Conservation (phyloP, 2,113 vertebrate genomes). For the Lamprotornis superbus region DNA sequence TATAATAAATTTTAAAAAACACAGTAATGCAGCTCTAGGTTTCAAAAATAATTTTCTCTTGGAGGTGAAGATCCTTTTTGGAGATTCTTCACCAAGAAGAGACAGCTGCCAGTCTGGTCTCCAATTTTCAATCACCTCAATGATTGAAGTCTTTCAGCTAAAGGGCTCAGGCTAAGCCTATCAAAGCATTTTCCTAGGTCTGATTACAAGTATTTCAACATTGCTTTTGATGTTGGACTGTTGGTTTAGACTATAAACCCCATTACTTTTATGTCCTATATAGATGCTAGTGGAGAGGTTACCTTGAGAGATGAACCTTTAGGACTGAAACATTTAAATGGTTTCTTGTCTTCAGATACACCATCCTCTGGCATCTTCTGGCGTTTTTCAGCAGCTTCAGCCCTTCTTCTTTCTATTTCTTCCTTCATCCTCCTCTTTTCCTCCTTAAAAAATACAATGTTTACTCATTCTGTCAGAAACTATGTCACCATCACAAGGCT, state of each 20-base stretch:
- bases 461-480: background rate
- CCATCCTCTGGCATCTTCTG: constrained; percentile 88
- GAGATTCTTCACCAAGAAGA: background rate
- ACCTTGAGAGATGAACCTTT: constrained; percentile 96
- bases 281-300: background rate
- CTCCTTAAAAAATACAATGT: constrained; percentile 74
- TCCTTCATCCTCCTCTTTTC: constrained; percentile 96
- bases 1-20: background rate
- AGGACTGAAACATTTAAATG: constrained; percentile 93
- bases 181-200: background rate
- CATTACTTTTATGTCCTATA: background rate
- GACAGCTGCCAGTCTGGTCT: background rate
- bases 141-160: background rate
- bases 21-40: background rate
- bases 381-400: constrained; percentile 95
- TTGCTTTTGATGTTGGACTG: background rate
- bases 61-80: background rate
- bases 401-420: constrained; percentile 94
- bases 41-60: background rate
- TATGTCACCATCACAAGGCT: background rate
- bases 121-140: background rate
- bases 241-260: background rate
- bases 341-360: constrained; percentile 82
- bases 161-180: background rate
- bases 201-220: background rate